A percentile compares a stretch with the other conserved stretches of the same genome.
phyloP scores from a whole-genome alignment of 2,888 invertebrate species.

The Lasiommata megera region DNA sequence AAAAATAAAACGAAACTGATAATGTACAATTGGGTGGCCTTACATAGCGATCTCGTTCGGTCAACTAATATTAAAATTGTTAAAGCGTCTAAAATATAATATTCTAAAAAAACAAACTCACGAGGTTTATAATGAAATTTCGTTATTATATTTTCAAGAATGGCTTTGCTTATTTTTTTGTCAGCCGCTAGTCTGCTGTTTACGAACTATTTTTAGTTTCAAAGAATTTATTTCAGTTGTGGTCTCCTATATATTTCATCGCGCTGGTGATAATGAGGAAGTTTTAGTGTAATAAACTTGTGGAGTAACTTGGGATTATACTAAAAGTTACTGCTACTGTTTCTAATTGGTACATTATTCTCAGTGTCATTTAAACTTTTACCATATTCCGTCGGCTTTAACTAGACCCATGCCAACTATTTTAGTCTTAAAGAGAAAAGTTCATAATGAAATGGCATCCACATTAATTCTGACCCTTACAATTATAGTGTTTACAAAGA shows the following conservation, averaged over 20 bases:
- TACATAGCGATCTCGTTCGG: too few species aligned
- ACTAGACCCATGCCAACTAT: slow-evolving; percentile 1
- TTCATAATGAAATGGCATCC: neutral
- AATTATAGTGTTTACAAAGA: neutral
- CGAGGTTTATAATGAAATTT: neutral
- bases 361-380: neutral
- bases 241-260: slow-evolving; percentile 1
- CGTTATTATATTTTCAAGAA: neutral
- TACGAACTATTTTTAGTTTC: slow-evolving; percentile 4
- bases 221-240: neutral
- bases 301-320: slow-evolving; percentile 1
- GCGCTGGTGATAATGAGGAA: neutral
- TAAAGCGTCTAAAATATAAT: too few species aligned
- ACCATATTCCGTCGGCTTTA: neutral
- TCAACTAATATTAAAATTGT: too few species aligned
- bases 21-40: too few species aligned
- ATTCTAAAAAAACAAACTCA: neutral
- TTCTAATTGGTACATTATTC: neutral
- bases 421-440: neutral
- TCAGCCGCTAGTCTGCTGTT: neutral
- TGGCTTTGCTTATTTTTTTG: neutral
- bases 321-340: neutral
- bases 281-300: neutral
- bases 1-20: too few species aligned
- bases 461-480: neutral